Evolutionary conservation across 2,888 invertebrate genomes (phyloP).

Genomic region (Siphlonurus alternatus): DNA sequence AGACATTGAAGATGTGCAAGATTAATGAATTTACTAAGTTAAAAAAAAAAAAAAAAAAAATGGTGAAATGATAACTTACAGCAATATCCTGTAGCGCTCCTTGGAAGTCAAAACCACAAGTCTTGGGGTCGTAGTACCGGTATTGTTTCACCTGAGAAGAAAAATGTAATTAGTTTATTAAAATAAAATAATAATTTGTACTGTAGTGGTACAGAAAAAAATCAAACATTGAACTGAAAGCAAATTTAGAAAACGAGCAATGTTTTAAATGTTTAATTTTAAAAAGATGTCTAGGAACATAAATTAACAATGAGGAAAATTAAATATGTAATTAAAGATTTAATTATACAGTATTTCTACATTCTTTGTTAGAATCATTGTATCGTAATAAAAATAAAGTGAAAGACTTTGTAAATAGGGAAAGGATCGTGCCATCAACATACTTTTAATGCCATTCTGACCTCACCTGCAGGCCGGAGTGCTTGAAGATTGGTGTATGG

Average conservation of each 20-base stretch:
- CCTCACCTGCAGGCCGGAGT: conserved; percentile 51
- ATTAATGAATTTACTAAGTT: no score
- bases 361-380: no score
- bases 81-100: conserved; percentile 78
- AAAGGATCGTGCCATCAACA: no score
- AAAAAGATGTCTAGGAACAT: no score
- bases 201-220: not conserved
- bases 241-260: not conserved
- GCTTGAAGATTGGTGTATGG: conserved; percentile 87
- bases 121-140: conserved; percentile 84
- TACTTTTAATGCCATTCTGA: no score
- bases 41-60: conserved; percentile 6
- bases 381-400: no score
- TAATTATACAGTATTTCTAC: no score
- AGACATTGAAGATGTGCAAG: no score
- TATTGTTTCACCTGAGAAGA: conserved; percentile 52
- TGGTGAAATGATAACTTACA: conserved; percentile 37
- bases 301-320: not conserved
- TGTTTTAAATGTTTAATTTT: no score
- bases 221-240: not conserved
- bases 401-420: no score
- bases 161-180: not conserved
- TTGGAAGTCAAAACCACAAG: conserved; percentile 81
- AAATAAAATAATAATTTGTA: not conserved
- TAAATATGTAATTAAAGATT: no score